phyloP scores from a whole-genome alignment of 2,113 vertebrate genomes.

The Cyprinodon brontotheroides region DNA sequence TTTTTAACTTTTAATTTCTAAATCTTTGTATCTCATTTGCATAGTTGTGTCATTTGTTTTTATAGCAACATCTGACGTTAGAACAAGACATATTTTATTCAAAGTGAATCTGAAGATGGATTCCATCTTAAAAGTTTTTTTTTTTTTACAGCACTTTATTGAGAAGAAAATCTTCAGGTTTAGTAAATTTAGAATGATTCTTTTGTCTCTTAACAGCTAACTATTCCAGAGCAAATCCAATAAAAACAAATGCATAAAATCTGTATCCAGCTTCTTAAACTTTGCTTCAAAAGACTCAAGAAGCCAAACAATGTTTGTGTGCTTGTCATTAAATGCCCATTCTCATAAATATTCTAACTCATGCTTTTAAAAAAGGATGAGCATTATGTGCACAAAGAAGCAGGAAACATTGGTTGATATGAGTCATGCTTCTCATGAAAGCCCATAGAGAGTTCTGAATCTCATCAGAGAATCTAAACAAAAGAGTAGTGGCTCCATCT shows the following conservation, averaged over 20 bases:
- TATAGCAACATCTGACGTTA: neutral
- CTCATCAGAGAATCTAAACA: slow-evolving; percentile 23
- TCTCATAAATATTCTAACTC: neutral
- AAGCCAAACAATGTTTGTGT: neutral
- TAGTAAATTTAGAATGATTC: too few species aligned
- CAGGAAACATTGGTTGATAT: neutral
- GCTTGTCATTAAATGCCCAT: neutral
- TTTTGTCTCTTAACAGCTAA: too few species aligned
- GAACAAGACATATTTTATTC: neutral
- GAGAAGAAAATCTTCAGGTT: too few species aligned
- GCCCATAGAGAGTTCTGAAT: neutral
- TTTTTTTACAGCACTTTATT: too few species aligned
- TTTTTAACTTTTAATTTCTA: neutral
- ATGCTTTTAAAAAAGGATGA: neutral
- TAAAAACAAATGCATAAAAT: too few species aligned
- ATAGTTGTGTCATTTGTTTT: too few species aligned
- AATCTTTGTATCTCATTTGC: neutral
- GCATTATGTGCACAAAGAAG: neutral
- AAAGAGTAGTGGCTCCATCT: neutral
- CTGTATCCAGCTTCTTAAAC: neutral
- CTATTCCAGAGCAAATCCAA: too few species aligned
- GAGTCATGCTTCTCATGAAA: neutral
- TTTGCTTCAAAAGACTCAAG: neutral
- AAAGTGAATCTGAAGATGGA: neutral
- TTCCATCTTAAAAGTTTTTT: neutral